phyloP scores from a whole-genome alignment of 1,140 invertebrate genomes.

The Drosophila subpulchrella region DNA sequence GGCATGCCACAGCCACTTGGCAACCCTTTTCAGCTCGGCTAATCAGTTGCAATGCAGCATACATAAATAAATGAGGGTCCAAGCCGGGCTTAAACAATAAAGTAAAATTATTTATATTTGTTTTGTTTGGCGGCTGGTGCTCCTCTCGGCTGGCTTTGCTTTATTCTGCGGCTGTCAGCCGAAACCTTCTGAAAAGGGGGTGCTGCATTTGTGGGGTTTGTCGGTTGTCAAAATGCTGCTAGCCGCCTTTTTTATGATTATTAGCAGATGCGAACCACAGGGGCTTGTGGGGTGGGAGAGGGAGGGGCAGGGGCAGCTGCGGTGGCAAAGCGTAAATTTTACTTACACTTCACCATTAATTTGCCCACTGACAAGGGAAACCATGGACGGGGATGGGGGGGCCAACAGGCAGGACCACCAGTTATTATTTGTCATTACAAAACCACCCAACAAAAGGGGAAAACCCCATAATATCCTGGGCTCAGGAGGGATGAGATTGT shows the following conservation, averaged over 20 bases:
- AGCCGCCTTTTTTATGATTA: constrained; percentile 78
- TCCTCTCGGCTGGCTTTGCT: constrained; percentile 22
- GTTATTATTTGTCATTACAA: constrained; percentile 81
- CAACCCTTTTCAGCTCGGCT: constrained; percentile 21
- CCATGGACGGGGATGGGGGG: not conserved
- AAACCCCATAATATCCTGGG: constrained; percentile 37
- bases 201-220: constrained; percentile 27
- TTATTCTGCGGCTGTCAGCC: constrained; percentile 65
- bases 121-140: constrained; percentile 24
- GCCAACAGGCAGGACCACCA: constrained; percentile 25
- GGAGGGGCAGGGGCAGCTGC: constrained; percentile 9
- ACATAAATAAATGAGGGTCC: constrained; percentile 25
- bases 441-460: constrained; percentile 51
- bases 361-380: constrained; percentile 62
- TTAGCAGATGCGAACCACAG: constrained; percentile 58
- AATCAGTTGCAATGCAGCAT: constrained; percentile 52
- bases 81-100: constrained; percentile 65
- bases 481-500: constrained; percentile 10
- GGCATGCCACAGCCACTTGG: constrained; percentile 6
- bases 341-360: constrained; percentile 79
- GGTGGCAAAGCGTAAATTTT: constrained; percentile 72
- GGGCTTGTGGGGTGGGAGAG: not conserved
- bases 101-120: constrained; percentile 78
- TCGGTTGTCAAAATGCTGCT: constrained; percentile 60
- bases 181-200: constrained; percentile 45